Base-by-base conservation (phyloP, 2,113 vertebrate species). In the Megaceryle torquata region DNA sequence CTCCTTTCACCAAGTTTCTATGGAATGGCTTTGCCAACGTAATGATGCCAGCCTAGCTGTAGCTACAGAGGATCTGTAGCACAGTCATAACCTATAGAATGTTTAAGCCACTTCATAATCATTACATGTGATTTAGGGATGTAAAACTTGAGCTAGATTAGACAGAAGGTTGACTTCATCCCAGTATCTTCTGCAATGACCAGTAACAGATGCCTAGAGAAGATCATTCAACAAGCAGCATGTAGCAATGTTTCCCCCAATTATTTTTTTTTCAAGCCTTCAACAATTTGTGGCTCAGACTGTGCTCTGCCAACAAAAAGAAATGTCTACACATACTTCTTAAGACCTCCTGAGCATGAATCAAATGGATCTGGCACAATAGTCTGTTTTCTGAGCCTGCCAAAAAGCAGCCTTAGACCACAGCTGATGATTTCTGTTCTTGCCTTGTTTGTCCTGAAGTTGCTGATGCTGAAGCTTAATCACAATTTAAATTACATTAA, bases 401-500 rank as follows among this genome's bases (percentile, higher is more conserved):
- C 89, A 96, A 94, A 94, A 94, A 90, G 71, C 87, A 89, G 60
- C 77, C 71, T 90, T 74, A 93, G 72, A 86, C 82, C 79, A 51
- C 82, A 94, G 88, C 64, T 90, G 85, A 78, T 86, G 91, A 81
- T 95, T 93, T 90, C 77, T 90, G 71, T 86, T 91, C 85, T 86
- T 91, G 89, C 68, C 85, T 91, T 95, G 91, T 95, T 95, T 96
- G 88, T 94, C 82, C 92, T 94, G 68, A 88, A 88, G 88, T 89
- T 86, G 79, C 82, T 93, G 80, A 93, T 96, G 82, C 76, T 86
- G 85, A 93, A 91, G 82, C 79, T 85, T 95, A 94, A 90, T 86
- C 51, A 63, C 75, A 77, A 67, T 88, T 89, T 77, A 91, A 97
- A 89, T 93, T 53, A 51, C 60, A 50, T 95, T 89, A 94, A 93